Evolutionary conservation across 2,888 invertebrate genomes (phyloP).

Genomic region (Ormia ochracea): DNA sequence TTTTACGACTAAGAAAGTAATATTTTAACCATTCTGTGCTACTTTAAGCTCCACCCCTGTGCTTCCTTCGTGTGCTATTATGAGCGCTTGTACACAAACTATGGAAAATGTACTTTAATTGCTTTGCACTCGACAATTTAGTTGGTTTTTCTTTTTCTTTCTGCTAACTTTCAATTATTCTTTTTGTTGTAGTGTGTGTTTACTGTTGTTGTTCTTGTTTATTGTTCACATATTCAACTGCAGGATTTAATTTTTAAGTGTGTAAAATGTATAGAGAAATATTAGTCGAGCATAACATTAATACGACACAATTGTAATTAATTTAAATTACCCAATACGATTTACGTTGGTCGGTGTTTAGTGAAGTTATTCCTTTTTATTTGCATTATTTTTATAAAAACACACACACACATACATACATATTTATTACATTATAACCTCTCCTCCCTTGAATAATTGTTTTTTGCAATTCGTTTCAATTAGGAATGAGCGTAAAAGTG

Average conservation of each 20-base stretch:
- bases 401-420: not conserved
- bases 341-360: conserved; percentile 38
- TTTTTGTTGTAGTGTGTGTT: conserved; percentile 3
- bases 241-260: conserved; percentile 49
- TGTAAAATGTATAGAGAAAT: conserved; percentile 43
- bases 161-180: not conserved
- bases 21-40: not conserved
- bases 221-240: conserved; percentile 9
- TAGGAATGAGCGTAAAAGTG: conserved; percentile 1
- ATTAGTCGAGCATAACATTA: conserved; percentile 9
- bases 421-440: conserved; percentile 11
- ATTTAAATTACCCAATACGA: conserved; percentile 58
- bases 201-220: conserved; percentile 6
- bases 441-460: conserved; percentile 11
- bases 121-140: conserved; percentile 58
- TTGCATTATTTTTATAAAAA: not conserved
- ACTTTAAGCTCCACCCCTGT: not conserved
- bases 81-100: conserved; percentile 35
- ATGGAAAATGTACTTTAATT: conserved; percentile 60
- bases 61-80: not conserved
- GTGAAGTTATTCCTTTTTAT: not conserved
- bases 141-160: conserved; percentile 36
- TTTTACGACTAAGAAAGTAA: too few relatives aligned
- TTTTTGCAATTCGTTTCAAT: conserved; percentile 2
- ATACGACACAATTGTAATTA: conserved; percentile 55